Base-by-base conservation (phyloP, 2,888 invertebrate genomes). In the Iphiclides podalirius region DNA sequence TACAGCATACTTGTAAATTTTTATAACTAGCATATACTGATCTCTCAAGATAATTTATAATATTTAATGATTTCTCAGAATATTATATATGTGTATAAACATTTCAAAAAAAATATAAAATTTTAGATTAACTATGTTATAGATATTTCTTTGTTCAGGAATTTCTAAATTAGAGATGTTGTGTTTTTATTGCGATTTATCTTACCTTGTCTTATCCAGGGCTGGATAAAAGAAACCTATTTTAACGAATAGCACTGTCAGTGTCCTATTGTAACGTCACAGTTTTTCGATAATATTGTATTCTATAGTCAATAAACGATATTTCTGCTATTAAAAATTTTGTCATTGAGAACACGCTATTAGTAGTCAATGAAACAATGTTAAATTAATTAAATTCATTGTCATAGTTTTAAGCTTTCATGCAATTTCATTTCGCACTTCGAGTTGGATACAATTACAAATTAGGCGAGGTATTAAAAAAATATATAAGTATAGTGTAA, bases 241-340 rank as follows among this genome's bases (percentile, higher is more conserved):
- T 69, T n/a, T 74, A 75, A 71, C 72, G 67, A 70, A 72, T 82
- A 81, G 80, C 85, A 84, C 82, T 78, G 76, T 83, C 78, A 74
- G 76, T 84, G 85, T 83, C 79, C 81, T 84, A 79, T 74, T 81
- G 74, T 84, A 81, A 79, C 74, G 72, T 79, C 78, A 84, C 85
- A 83, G 85, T 79, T 85, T 86, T 85, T 85, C 83, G 78, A 86
- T 85, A 81, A 84, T 83, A 85, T 80, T 83, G 80, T 86, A 87
- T 84, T 85, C 86, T 86, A 84, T 86, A 86, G 83, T 85, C 85
- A 79, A 85, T 85, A 79, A 83, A 86, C 79, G 73, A 83, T 85
- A 86, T 83, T 85, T 86, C 84, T 85, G 84, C 85, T 75, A 79
- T 31, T 80, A 83, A 82, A 82, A 75, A 85, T 81, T 78, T 83